phyloP scores from a whole-genome alignment of 1,140 invertebrate genomes.

The Pseudachorutes palmiensis region DNA sequence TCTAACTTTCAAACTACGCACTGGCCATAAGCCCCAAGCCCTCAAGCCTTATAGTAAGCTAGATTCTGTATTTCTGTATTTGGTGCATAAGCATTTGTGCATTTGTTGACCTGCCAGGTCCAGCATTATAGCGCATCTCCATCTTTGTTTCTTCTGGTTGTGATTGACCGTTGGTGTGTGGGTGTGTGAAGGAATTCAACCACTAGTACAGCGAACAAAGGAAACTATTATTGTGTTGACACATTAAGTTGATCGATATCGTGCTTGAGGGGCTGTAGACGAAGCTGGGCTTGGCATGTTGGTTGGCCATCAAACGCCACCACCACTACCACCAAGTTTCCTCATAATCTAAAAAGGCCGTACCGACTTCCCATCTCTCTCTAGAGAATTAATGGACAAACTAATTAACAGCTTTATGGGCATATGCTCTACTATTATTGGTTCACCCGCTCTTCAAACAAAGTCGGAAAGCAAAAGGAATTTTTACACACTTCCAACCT shows the following conservation, averaged over 20 bases:
- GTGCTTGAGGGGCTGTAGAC: neutral
- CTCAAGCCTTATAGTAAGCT: no score
- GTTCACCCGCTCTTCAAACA: neutral
- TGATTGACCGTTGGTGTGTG: neutral
- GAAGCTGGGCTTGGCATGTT: constrained; percentile 8
- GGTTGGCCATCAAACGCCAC: neutral
- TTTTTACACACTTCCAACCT: no score
- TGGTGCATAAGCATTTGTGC: no score
- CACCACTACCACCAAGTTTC: neutral
- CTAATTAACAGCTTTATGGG: constrained; percentile 10
- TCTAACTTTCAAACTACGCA: no score
- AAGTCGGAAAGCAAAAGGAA: neutral
- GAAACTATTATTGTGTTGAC: constrained; percentile 6
- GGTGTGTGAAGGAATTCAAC: neutral
- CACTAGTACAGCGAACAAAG: neutral
- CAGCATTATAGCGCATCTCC: no score
- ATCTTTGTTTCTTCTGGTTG: no score
- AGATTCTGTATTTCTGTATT: no score
- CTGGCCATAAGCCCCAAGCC: no score
- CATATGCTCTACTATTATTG: neutral
- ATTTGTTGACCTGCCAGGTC: no score
- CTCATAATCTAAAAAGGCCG: neutral
- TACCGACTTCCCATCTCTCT: neutral
- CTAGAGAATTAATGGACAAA: neutral
- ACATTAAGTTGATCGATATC: constrained; percentile 9